Evolutionary conservation across 2,888 invertebrate species (phyloP).

Genomic region (Melangyna quadrimaculata): DNA sequence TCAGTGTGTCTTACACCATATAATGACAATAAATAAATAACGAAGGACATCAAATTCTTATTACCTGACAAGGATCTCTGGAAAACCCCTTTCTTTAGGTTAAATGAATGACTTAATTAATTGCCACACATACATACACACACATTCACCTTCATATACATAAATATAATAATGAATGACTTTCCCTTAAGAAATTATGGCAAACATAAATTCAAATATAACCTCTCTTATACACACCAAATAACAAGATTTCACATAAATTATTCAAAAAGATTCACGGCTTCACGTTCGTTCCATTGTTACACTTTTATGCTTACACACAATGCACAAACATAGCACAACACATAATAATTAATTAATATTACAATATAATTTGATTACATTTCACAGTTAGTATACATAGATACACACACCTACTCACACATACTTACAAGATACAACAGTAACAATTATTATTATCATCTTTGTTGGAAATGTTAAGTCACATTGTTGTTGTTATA

Average conservation of each 20-base stretch:
- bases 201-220: conserved; percentile 10
- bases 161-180: not conserved
- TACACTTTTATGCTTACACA: conserved; percentile 20
- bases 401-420: not conserved
- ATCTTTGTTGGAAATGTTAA: conserved; percentile 9
- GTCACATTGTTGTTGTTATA: not conserved
- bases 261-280: conserved; percentile 45
- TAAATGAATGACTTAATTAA: conserved; percentile 51
- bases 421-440: not conserved
- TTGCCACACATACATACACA: conserved; percentile 16
- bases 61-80: conserved; percentile 30
- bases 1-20: not conserved
- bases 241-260: conserved; percentile 42
- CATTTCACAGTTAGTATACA: conserved; percentile 7
- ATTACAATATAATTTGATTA: conserved; percentile 61
- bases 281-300: not conserved
- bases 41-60: conserved; percentile 34
- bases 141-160: not conserved
- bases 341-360: conserved; percentile 42
- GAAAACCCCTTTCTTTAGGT: not conserved
- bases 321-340: too few species aligned
- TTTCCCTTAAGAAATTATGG: conserved; percentile 25
- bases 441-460: too few species aligned
- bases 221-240: not conserved
- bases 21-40: conserved; percentile 23